Evolutionary conservation across 2,888 invertebrate species (phyloP).

Genomic region (Parnassius glacialis): DNA sequence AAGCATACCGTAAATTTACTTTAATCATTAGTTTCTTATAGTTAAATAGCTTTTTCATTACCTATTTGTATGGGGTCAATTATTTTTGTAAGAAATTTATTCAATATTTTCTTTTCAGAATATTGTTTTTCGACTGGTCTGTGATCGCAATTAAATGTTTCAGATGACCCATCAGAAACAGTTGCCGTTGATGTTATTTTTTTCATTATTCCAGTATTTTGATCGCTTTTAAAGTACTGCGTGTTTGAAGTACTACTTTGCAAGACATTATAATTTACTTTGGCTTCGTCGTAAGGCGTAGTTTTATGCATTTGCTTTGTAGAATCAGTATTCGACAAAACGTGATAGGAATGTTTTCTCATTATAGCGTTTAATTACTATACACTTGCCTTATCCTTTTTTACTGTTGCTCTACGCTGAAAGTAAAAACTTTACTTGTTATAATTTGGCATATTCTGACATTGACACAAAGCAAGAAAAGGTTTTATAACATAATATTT

Average conservation of each 20-base stretch:
- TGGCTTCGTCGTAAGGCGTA: constrained; percentile 21
- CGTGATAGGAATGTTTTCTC: constrained; percentile 34
- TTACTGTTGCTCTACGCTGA: too few relatives aligned
- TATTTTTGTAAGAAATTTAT: constrained; percentile 50
- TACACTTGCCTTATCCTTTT: background rate
- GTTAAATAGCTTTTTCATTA: constrained; percentile 25
- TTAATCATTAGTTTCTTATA: too few relatives aligned
- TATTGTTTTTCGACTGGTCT: constrained; percentile 50
- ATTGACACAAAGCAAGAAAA: constrained; percentile 6
- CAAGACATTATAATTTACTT: constrained; percentile 39
- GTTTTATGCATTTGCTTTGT: background rate
- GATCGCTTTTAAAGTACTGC: constrained; percentile 45
- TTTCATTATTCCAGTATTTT: constrained; percentile 36
- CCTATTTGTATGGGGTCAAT: constrained; percentile 52
- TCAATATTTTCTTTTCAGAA: constrained; percentile 47
- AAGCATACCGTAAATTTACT: too few relatives aligned
- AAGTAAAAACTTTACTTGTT: too few relatives aligned
- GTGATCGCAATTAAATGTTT: constrained; percentile 53
- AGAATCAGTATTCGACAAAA: constrained; percentile 16
- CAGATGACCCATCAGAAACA: constrained; percentile 38
- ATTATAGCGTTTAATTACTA: constrained; percentile 24
- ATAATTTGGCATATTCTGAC: background rate
- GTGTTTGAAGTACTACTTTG: constrained; percentile 52
- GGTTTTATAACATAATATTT: constrained; percentile 28
- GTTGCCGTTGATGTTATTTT: constrained; percentile 1